Evolutionary conservation across 1,140 invertebrate species (phyloP).

Genomic region (Tyrophagus putrescentiae): DNA sequence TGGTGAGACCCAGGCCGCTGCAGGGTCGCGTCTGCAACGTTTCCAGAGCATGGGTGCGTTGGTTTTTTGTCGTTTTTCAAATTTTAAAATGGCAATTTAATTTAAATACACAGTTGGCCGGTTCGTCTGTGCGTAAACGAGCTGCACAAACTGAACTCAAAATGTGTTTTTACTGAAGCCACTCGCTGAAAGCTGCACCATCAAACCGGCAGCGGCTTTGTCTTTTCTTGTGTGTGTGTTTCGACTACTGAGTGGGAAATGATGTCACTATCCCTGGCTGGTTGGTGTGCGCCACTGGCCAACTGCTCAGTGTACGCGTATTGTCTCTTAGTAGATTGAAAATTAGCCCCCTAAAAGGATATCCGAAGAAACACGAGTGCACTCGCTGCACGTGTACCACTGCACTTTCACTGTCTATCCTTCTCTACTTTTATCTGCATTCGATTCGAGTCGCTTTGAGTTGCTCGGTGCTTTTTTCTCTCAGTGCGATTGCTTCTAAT

Average conservation of each 20-base stretch:
- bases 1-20: too few species aligned
- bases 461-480: too few species aligned
- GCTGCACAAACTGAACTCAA: neutral
- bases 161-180: neutral
- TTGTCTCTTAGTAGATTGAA: slow-evolving; percentile 1
- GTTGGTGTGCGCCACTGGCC: too few species aligned
- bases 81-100: too few species aligned
- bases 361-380: slow-evolving; percentile 2
- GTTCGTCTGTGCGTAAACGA: neutral
- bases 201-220: neutral
- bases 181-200: neutral
- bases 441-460: too few species aligned
- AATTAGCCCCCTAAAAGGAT: slow-evolving; percentile 7
- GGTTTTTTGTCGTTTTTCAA: too few species aligned
- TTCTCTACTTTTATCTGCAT: too few species aligned
- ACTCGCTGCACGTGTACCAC: neutral
- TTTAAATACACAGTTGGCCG: neutral
- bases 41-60: too few species aligned
- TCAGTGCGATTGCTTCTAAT: neutral
- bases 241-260: neutral
- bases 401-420: too few species aligned
- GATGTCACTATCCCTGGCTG: neutral
- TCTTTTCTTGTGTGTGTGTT: neutral
- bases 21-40: too few species aligned
- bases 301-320: neutral